Percentiles rank a stretch among this genome's conserved stretches.
These are phyloP conservation scores for Cryptocheilus praepositus DNA, from an alignment of 2,888 invertebrate species.

Conservation along the genomic window DNA sequence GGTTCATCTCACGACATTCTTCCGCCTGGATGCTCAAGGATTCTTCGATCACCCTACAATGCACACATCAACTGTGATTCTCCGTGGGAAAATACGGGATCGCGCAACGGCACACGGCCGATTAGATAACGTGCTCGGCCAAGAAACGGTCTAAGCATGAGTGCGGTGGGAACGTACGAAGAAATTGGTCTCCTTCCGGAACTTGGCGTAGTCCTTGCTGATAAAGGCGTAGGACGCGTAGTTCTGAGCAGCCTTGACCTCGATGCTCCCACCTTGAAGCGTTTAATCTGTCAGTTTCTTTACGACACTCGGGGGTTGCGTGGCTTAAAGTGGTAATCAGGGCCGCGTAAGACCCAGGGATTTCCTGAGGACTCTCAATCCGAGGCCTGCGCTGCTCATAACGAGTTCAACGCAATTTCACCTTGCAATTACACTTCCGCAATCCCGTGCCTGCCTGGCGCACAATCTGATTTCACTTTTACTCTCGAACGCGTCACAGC, in stretches of 20 bases:
- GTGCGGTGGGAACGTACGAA: slow-evolving; percentile 58
- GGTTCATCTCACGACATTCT: too few relatives aligned
- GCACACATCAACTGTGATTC: too few relatives aligned
- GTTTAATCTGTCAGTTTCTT: slow-evolving; percentile 53
- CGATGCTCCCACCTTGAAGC: slow-evolving; percentile 76
- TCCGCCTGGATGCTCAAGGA: too few relatives aligned
- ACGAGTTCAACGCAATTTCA: too few relatives aligned
- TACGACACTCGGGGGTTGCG: slow-evolving; percentile 29
- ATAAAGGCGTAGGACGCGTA: slow-evolving; percentile 76
- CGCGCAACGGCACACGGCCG: too few relatives aligned
- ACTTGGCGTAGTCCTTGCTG: slow-evolving; percentile 77
- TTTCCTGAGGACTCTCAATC: slow-evolving; percentile 13
- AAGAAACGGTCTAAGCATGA: neutral
- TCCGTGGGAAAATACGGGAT: too few relatives aligned
- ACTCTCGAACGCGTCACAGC: too few relatives aligned
- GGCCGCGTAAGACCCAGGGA: slow-evolving; percentile 36
- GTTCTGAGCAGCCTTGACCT: slow-evolving; percentile 76
- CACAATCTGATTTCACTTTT: too few relatives aligned
- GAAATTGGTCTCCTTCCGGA: slow-evolving; percentile 75
- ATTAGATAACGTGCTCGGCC: neutral
- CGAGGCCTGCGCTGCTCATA: too few relatives aligned
- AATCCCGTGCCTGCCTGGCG: too few relatives aligned
- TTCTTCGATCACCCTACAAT: too few relatives aligned
- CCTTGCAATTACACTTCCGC: too few relatives aligned
- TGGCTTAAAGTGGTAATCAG: slow-evolving; percentile 42